These are phyloP conservation scores for Eolophus roseicapilla DNA, from an alignment of 2,113 vertebrate species.

Conservation along the genomic window DNA sequence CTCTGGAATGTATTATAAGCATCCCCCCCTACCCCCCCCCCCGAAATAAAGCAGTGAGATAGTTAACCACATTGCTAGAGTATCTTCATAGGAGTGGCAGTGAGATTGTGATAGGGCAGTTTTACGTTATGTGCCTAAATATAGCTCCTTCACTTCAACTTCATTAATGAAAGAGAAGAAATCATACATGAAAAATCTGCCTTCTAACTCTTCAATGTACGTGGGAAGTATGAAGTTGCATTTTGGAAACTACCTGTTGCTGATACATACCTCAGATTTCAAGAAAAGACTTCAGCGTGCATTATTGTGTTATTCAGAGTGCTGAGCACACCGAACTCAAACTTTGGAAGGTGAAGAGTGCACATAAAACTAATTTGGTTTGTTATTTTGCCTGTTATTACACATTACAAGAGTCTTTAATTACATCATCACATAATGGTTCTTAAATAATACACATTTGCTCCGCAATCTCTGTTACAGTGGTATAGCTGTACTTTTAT, in stretches of 20 bases:
- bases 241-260: background rate
- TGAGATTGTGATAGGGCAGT: background rate
- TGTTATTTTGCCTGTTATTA: background rate
- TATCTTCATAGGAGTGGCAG: background rate
- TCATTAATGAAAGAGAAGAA: conserved; percentile 18
- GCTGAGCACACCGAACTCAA: background rate
- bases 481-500: background rate
- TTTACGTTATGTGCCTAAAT: background rate
- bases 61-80: background rate
- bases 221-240: background rate
- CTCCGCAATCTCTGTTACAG: background rate
- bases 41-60: background rate
- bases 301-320: background rate
- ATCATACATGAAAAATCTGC: background rate
- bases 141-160: background rate
- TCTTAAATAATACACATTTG: conserved; percentile 8
- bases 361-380: background rate
- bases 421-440: background rate
- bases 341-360: background rate
- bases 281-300: background rate
- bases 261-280: background rate
- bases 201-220: background rate
- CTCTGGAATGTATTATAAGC: background rate
- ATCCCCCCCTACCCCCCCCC: background rate
- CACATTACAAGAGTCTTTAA: background rate